Conservation (phyloP, 2,888 invertebrate species). For the Lottia gigantea region DNA sequence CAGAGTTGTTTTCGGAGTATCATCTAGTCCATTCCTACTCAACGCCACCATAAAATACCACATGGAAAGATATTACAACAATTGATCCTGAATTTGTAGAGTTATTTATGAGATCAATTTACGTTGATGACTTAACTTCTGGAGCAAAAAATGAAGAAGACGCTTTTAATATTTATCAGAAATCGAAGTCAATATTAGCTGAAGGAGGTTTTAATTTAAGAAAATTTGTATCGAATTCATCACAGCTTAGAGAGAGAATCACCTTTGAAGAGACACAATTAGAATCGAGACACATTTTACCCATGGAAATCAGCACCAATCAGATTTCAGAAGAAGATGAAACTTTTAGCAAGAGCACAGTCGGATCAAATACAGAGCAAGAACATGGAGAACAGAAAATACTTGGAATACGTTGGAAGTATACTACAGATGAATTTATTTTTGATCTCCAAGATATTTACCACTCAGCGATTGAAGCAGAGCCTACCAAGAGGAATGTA, state of each 20-base stretch:
- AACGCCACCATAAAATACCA: too few relatives aligned
- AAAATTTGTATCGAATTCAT: not conserved
- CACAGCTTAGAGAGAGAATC: not conserved
- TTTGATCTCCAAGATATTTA: not conserved
- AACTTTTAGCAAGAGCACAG: not conserved
- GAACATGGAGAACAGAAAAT: not conserved
- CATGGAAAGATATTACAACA: too few relatives aligned
- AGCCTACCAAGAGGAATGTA: not conserved
- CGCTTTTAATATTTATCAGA: not conserved
- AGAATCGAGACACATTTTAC: not conserved
- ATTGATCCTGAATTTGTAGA: too few relatives aligned
- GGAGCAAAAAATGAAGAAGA: not conserved
- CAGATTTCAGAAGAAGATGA: conserved; percentile 7
- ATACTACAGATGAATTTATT: not conserved
- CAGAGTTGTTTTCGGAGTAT: too few relatives aligned
- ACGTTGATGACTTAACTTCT: not conserved
- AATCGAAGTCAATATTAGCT: not conserved
- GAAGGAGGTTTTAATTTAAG: not conserved
- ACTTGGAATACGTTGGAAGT: not conserved
- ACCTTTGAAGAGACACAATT: not conserved
- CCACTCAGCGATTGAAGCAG: not conserved
- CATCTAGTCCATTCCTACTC: too few relatives aligned
- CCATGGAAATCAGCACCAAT: not conserved
- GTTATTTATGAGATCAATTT: too few relatives aligned
- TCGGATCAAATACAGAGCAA: not conserved